Base-by-base conservation (phyloP, 2,888 invertebrate genomes). In the Ligdia adustata region DNA sequence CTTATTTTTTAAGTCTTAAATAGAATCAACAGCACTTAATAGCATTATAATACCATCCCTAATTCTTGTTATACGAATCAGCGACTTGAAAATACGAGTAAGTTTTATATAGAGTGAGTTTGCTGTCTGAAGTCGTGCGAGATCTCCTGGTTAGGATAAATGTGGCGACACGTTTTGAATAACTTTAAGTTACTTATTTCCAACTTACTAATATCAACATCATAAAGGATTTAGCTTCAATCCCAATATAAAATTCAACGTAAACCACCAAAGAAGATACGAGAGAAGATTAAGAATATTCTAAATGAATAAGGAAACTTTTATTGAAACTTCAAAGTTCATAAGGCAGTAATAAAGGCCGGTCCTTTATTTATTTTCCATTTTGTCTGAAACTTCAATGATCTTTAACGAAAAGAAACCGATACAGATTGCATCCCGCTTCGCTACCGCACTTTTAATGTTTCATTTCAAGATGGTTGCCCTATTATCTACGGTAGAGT, bases 141-240 rank as follows among this genome's bases (percentile, higher is more conserved):
- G 85, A 87, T 88, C 77, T 76, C 66, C 72, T 74, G 75, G 79
- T 82, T 80, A 77, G 87, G 82, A 88, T 88, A 86, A 85, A 82
- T 82, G 81, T 80, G 74, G 76, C 70, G 81, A 85, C 87, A 87
- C 84, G 85, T 82, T 82, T 75, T 80, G 86, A 86, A 87, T 88
- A 82, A 72, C 74, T 81, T 82, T 82, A 78, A 71, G 74, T 71
- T 66, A 69, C 71, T 71, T 75, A 76, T 69, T 75, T 74, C 70
- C 57, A 72, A 72, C 66, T 71, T 35, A 15, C 14, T 9, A 11
- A 73, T 79, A 79, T 79, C 64, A n/a, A n/a, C n/a, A n/a, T n/a
- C 26, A 24, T 44, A 52, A 42, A 43, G 43, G 49, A 55, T 48
- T 49, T 29, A 39, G 51, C 47, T 39, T 44, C 5, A 18, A 33